These are phyloP conservation scores for Percopsis omiscomaycus DNA, from an alignment of 2,797 vertebrate species.

Conservation along the genomic window DNA sequence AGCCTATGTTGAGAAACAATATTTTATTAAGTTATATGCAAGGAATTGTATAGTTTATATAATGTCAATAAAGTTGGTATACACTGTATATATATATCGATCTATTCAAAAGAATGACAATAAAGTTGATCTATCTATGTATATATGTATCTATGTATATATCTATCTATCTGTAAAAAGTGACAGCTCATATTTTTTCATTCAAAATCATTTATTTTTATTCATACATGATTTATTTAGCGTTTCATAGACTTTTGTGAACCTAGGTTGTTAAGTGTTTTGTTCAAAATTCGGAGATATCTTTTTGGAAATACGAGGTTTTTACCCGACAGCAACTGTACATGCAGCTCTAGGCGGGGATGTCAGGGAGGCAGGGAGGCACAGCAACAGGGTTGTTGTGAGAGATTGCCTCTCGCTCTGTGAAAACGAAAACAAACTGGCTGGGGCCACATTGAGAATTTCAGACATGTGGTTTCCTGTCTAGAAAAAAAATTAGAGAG, in stretches of 20 bases:
- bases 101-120: not conserved
- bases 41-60: too few species aligned
- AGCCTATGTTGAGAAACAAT: not conserved
- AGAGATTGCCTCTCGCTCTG: conserved; percentile 57
- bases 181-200: too few species aligned
- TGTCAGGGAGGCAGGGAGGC: conserved; percentile 32
- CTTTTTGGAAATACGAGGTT: too few species aligned
- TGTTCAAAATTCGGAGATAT: too few species aligned
- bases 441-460: conserved; percentile 77
- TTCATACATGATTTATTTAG: too few species aligned
- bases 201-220: too few species aligned
- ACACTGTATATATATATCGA: not conserved
- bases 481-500: conserved; percentile 72
- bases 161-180: too few species aligned
- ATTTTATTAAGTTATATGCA: too few species aligned
- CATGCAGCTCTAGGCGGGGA: not conserved
- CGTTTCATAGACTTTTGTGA: too few species aligned
- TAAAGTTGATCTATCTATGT: not conserved
- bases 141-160: too few species aligned
- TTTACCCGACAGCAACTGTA: not conserved
- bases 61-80: too few species aligned
- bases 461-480: conserved; percentile 98
- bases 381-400: conserved; percentile 65
- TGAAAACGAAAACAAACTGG: conserved; percentile 71
- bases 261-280: too few species aligned